phyloP scores from a whole-genome alignment of 2,797 vertebrate genomes.

The Paramormyrops hopkinsi region DNA sequence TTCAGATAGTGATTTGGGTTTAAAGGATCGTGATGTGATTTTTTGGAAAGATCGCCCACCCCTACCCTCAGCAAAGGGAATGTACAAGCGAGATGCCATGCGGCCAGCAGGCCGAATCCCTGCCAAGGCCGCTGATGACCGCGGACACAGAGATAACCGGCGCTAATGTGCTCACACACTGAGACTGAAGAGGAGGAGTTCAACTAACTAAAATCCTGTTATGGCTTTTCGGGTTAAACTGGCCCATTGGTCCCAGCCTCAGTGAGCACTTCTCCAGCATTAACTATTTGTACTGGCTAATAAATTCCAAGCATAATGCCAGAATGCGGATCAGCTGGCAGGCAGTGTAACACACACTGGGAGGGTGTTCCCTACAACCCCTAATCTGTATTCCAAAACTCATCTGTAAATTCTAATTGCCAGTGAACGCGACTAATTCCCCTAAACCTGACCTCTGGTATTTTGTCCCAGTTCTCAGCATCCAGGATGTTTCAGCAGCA shows the following conservation, averaged over 20 bases:
- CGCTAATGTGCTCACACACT: not conserved
- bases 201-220: not conserved
- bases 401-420: not conserved
- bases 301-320: not conserved
- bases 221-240: not conserved
- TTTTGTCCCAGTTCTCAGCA: not conserved
- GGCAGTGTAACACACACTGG: not conserved
- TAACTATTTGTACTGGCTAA: not conserved
- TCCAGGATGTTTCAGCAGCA: not conserved
- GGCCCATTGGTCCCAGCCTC: not conserved
- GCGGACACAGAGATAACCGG: not conserved
- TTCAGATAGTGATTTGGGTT: not conserved
- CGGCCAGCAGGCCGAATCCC: not conserved
- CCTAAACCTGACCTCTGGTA: not conserved
- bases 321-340: not conserved
- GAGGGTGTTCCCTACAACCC: not conserved
- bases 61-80: not conserved
- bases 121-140: not conserved
- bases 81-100: not conserved
- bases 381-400: not conserved
- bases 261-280: not conserved
- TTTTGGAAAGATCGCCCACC: not conserved
- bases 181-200: not conserved
- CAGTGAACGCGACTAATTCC: not conserved
- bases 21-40: not conserved